Percentiles rank a stretch among this genome's conserved stretches.
Evolutionary conservation across 1,140 invertebrate species (phyloP).

Genomic region (Gerris buenoi): DNA sequence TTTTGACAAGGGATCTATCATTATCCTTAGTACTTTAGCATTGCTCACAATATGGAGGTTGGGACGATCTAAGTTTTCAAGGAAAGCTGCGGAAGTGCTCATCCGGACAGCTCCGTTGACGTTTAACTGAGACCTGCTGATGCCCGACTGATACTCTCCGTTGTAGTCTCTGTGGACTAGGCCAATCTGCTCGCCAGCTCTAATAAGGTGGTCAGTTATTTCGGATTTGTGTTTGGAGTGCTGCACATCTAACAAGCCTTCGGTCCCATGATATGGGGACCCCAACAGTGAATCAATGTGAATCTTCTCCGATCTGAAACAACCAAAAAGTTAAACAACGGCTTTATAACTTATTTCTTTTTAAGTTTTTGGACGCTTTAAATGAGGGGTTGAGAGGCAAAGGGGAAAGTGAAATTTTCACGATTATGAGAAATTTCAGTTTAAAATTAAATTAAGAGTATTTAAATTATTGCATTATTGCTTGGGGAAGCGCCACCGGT

Average conservation of each 20-base stretch:
- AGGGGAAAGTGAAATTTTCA: too few relatives aligned
- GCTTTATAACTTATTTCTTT: too few relatives aligned
- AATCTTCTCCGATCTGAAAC: constrained; percentile 38
- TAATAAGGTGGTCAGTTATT: constrained; percentile 33
- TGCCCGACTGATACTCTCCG: constrained; percentile 62
- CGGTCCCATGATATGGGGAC: constrained; percentile 46
- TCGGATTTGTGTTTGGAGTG: constrained; percentile 33
- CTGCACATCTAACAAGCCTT: constrained; percentile 63
- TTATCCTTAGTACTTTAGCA: constrained; percentile 44
- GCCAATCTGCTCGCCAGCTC: constrained; percentile 78
- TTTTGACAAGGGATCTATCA: constrained; percentile 49
- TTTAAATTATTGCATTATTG: too few relatives aligned
- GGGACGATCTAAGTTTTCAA: constrained; percentile 41
- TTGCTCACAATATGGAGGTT: constrained; percentile 49
- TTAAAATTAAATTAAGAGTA: too few relatives aligned
- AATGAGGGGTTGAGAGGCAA: too few relatives aligned
- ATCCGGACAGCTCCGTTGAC: constrained; percentile 64
- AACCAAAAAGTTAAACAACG: too few relatives aligned
- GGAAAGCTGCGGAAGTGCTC: constrained; percentile 75
- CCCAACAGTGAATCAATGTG: constrained; percentile 32
- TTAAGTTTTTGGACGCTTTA: too few relatives aligned
- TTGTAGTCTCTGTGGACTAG: constrained; percentile 63
- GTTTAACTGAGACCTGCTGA: constrained; percentile 57
- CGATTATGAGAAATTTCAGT: too few relatives aligned
- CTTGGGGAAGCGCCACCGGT: too few relatives aligned